A percentile compares a stretch with the other conserved stretches of the same genome.
Conservation (phyloP, 1,140 invertebrate genomes). For the Chironomus striatipennis region DNA sequence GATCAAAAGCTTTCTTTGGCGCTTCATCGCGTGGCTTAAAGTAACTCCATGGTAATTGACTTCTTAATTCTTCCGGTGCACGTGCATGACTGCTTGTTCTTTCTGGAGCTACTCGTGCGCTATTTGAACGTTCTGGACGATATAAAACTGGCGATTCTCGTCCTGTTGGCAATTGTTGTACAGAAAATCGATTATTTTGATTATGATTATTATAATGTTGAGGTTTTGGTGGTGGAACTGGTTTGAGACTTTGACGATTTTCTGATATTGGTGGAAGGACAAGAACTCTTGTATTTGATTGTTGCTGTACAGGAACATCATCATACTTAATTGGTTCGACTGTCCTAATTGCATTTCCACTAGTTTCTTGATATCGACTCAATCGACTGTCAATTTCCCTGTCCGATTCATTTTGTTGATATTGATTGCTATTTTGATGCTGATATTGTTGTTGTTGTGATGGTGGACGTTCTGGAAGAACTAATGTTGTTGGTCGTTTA, state of each 20-base stretch:
- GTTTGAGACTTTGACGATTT: not conserved
- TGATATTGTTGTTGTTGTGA: not conserved
- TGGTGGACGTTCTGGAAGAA: not conserved
- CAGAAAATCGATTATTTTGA: not conserved
- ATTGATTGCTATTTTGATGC: not conserved
- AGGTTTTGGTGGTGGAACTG: not conserved
- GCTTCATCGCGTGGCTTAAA: not conserved
- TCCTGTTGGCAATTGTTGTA: not conserved
- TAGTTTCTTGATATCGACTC: not conserved
- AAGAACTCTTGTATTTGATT: not conserved
- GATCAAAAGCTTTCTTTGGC: not conserved
- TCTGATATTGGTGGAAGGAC: not conserved
- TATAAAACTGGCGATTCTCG: not conserved
- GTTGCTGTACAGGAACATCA: not conserved
- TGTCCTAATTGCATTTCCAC: not conserved
- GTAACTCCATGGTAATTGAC: constrained; percentile 18
- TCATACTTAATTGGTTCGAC: not conserved
- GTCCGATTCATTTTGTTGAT: not conserved
- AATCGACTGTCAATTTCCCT: constrained; percentile 6
- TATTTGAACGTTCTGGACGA: not conserved
- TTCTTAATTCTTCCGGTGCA: not conserved
- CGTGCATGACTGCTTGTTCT: not conserved
- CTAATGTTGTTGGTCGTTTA: not conserved
- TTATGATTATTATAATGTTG: too few species aligned
- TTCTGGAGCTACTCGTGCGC: not conserved